Conservation (phyloP, 2,888 invertebrate genomes). For the Bombyx huttoni region DNA sequence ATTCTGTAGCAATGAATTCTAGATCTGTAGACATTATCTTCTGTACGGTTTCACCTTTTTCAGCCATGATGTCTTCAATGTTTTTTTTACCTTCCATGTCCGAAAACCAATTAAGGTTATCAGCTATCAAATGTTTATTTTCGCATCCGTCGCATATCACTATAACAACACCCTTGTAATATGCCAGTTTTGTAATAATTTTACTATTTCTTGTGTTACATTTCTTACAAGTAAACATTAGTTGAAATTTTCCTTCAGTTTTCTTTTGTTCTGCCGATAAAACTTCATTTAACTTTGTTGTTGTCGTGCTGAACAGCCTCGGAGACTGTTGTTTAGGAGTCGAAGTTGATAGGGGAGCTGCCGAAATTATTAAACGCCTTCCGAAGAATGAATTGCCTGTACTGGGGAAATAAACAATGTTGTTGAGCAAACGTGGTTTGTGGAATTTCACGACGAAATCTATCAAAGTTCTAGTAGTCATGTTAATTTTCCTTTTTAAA, state of each 20-base stretch:
- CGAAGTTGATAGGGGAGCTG: slow-evolving; percentile 31
- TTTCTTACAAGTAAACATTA: slow-evolving; percentile 91
- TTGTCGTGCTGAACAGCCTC: slow-evolving; percentile 38
- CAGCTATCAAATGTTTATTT: slow-evolving; percentile 95
- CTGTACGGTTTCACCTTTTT: slow-evolving; percentile 87
- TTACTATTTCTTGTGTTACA: slow-evolving; percentile 84
- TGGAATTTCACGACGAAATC: slow-evolving; percentile 62
- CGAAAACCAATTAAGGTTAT: slow-evolving; percentile 95
- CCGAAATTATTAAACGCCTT: slow-evolving; percentile 35
- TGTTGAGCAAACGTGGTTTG: slow-evolving; percentile 52
- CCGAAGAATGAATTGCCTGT: slow-evolving; percentile 59
- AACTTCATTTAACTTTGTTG: slow-evolving; percentile 28
- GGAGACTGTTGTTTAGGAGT: slow-evolving; percentile 43
- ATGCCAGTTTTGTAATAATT: slow-evolving; percentile 87
- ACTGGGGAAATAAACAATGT: slow-evolving; percentile 57
- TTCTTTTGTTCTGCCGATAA: slow-evolving; percentile 26
- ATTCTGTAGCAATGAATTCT: slow-evolving; percentile 58
- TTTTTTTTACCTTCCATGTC: slow-evolving; percentile 84
- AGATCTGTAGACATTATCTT: slow-evolving; percentile 64
- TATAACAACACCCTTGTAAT: slow-evolving; percentile 92
- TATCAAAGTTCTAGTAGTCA: slow-evolving; percentile 55
- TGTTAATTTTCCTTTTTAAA: slow-evolving; percentile 11
- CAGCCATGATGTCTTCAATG: slow-evolving; percentile 90
- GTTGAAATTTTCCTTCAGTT: slow-evolving; percentile 73
- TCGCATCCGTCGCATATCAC: slow-evolving; percentile 89